Percentiles rank a stretch among this genome's conserved stretches.
Conservation (phyloP, 2,113 vertebrate genomes). For the Centropus bengalensis region DNA sequence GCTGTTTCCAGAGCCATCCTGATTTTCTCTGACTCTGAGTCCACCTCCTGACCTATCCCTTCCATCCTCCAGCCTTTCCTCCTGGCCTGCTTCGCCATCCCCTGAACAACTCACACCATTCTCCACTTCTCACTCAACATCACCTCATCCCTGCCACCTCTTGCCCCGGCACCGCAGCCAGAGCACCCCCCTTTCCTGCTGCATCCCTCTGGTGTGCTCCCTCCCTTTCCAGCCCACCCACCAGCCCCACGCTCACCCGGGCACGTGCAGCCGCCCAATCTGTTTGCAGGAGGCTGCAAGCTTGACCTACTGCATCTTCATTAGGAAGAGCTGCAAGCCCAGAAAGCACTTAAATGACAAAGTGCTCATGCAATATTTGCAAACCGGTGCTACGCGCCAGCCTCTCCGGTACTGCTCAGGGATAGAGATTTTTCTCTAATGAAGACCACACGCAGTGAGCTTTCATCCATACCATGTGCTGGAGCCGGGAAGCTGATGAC, state of each 20-base stretch:
- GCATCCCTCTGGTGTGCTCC: rapidly evolving
- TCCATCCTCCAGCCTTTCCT: neutral
- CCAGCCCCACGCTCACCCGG: neutral
- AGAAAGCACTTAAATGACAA: neutral
- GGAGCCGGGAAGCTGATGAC: neutral
- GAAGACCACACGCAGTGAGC: neutral
- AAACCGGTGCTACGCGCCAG: neutral
- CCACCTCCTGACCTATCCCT: rapidly evolving
- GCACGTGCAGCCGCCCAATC: neutral
- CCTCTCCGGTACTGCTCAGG: neutral
- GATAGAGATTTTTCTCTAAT: slow-evolving; percentile 1
- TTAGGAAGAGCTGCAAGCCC: slow-evolving; percentile 7
- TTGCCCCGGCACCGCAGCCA: neutral
- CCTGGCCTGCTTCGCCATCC: neutral
- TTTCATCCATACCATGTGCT: rapidly evolving
- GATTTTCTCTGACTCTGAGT: neutral
- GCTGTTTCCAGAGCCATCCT: neutral
- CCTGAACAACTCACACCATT: neutral
- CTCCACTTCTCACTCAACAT: neutral
- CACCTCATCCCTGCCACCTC: neutral
- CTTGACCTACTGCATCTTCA: neutral
- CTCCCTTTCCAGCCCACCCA: neutral
- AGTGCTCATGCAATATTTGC: neutral
- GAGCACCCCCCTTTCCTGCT: neutral
- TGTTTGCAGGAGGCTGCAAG: neutral